These are phyloP conservation scores for Halcyon leucocephala DNA, from an alignment of 2,797 vertebrate species.

Conservation along the genomic window DNA sequence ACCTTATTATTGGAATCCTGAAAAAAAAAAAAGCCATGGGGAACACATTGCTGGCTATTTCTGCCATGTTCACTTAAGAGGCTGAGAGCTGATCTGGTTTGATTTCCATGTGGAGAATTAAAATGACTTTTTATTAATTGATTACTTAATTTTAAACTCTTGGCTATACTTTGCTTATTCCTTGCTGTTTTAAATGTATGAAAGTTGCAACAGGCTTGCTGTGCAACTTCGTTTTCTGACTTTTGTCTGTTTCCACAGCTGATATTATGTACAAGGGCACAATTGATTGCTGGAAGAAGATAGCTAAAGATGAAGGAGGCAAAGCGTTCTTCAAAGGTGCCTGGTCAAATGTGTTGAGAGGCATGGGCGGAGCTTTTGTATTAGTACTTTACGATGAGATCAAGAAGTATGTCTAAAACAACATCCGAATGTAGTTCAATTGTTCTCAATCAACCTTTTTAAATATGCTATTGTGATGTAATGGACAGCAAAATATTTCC, in stretches of 20 bases:
- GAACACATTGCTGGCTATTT: neutral
- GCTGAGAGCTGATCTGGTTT: neutral
- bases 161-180: neutral
- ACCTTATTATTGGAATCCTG: neutral
- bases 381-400: constrained; percentile 99
- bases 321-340: constrained; percentile 98
- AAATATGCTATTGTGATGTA: constrained; percentile 76
- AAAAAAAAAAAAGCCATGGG: fast-evolving
- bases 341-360: constrained; percentile 98
- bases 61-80: neutral
- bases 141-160: neutral
- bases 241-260: constrained; percentile 82
- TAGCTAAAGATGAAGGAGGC: constrained; percentile 92
- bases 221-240: neutral
- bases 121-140: neutral
- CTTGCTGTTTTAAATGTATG: neutral
- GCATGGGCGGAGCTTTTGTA: constrained; percentile 98
- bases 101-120: neutral
- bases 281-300: constrained; percentile 98
- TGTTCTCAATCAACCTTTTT: constrained; percentile 80
- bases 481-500: constrained; percentile 81
- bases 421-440: constrained; percentile 66
- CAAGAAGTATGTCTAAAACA: constrained; percentile 91
- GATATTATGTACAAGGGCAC: constrained; percentile 99
- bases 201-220: neutral